These are phyloP conservation scores for Sepioteuthis lessoniana DNA, from an alignment of 2,888 invertebrate species.

Conservation along the genomic window DNA sequence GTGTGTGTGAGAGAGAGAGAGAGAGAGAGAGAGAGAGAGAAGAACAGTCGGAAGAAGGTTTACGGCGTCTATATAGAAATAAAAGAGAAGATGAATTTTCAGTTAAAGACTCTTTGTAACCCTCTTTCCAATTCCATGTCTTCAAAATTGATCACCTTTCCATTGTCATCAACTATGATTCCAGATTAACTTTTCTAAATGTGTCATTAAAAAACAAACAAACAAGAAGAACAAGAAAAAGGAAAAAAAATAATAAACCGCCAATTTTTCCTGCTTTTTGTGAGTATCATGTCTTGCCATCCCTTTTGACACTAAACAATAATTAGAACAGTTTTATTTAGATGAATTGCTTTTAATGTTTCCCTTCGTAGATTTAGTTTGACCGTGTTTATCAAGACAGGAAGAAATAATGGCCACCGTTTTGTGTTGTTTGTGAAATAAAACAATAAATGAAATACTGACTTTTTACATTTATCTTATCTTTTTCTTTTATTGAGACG, in stretches of 20 bases:
- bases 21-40: too few species aligned
- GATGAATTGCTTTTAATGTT: neutral
- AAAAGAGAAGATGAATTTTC: too few species aligned
- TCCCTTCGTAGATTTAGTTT: neutral
- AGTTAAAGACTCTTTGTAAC: too few species aligned
- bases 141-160: too few species aligned
- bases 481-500: neutral
- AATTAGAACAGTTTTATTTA: neutral
- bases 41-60: too few species aligned
- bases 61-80: too few species aligned
- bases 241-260: neutral
- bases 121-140: too few species aligned
- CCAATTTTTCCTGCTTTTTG: neutral
- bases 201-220: neutral
- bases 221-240: neutral
- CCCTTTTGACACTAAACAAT: neutral
- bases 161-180: too few species aligned
- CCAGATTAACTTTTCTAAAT: neutral
- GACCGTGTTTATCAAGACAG: neutral
- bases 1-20: too few species aligned
- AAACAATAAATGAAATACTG: too few species aligned
- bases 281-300: neutral
- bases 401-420: neutral
- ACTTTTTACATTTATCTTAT: too few species aligned
- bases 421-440: neutral